Conservation (phyloP, 2,888 invertebrate genomes). For the Actias luna region DNA sequence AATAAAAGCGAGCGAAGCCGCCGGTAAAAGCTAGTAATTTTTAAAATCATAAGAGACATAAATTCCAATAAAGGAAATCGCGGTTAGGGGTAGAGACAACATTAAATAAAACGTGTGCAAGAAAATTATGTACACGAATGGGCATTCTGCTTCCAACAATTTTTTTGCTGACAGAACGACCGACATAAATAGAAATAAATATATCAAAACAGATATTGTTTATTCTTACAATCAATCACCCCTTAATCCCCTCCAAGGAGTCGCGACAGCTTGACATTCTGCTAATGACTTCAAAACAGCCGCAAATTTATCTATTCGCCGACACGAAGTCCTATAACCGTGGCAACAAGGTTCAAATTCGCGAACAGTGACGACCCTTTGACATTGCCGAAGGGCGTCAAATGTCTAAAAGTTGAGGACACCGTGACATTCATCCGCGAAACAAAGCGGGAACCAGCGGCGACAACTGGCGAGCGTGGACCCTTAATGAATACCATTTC, state of each 20-base stretch:
- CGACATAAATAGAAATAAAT: background rate
- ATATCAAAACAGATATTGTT: slow-evolving; percentile 16
- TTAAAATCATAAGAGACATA: too few relatives aligned
- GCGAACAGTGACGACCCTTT: slow-evolving; percentile 20
- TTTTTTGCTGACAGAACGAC: background rate
- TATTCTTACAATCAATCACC: slow-evolving; percentile 43
- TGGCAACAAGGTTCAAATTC: slow-evolving; percentile 2
- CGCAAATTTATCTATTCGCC: slow-evolving; percentile 16
- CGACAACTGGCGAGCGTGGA: background rate
- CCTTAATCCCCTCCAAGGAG: slow-evolving; percentile 36
- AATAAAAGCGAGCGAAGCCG: too few relatives aligned
- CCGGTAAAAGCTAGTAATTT: too few relatives aligned
- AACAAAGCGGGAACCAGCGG: slow-evolving; percentile 3
- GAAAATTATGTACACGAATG: too few relatives aligned
- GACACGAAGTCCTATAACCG: slow-evolving; percentile 22
- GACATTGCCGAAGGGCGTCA: slow-evolving; percentile 21
- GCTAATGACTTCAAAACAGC: slow-evolving; percentile 41
- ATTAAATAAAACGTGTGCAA: too few relatives aligned
- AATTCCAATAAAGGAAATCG: too few relatives aligned
- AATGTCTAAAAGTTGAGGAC: slow-evolving; percentile 25
- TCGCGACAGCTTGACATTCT: slow-evolving; percentile 51
- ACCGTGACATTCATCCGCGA: slow-evolving; percentile 18
- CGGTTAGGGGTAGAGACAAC: too few relatives aligned
- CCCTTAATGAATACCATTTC: slow-evolving; percentile 4
- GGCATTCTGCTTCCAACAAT: background rate